These are phyloP conservation scores for Bradynema listronoti DNA, from an alignment of 1,140 invertebrate species.

Conservation along the genomic window DNA sequence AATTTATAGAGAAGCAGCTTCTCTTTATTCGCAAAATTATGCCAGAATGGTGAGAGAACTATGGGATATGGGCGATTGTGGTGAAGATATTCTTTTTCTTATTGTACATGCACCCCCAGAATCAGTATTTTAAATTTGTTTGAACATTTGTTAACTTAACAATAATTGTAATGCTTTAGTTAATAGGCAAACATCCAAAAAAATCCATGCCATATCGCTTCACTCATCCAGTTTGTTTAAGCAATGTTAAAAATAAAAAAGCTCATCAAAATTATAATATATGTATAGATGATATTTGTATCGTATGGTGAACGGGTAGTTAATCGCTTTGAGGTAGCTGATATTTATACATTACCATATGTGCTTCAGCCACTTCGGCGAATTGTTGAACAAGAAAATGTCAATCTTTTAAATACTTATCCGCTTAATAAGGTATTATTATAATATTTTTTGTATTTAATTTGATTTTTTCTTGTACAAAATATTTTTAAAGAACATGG, in stretches of 20 bases:
- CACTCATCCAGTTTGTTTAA: neutral
- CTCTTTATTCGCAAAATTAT: constrained; percentile 28
- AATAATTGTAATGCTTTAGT: neutral
- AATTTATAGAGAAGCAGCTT: constrained; percentile 1
- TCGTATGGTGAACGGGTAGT: constrained; percentile 5
- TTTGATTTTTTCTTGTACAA: neutral
- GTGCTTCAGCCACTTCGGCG: constrained; percentile 3
- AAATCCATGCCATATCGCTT: too few relatives aligned
- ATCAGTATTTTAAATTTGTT: neutral
- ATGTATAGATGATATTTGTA: constrained; percentile 11
- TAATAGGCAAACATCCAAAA: neutral
- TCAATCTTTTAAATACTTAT: constrained; percentile 5
- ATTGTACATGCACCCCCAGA: constrained; percentile 23
- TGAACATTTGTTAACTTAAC: neutral
- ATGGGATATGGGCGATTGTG: constrained; percentile 33
- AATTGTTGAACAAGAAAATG: constrained; percentile 6
- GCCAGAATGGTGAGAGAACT: constrained; percentile 25
- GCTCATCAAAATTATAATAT: neutral
- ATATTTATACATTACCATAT: constrained; percentile 13
- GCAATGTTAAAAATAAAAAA: neutral
- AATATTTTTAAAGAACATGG: neutral
- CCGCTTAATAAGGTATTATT: constrained; percentile 6
- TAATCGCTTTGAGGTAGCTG: neutral
- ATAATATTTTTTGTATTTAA: neutral
- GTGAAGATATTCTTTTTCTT: constrained; percentile 32